phyloP scores from a whole-genome alignment of 2,888 invertebrate genomes.

The Pristionchus japonicus region DNA sequence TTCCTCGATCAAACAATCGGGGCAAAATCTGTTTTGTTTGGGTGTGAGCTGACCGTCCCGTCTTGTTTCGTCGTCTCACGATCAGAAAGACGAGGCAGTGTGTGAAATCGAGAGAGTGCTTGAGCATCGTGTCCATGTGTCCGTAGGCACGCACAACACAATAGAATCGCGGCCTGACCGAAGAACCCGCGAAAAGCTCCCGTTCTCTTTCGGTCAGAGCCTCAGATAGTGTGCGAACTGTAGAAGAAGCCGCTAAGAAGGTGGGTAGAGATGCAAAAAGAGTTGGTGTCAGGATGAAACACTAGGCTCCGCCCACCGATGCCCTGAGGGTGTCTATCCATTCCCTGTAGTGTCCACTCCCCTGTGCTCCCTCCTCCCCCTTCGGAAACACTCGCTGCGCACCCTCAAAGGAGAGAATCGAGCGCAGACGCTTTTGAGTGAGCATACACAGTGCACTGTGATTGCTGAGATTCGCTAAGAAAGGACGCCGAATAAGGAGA shows the following conservation, averaged over 20 bases:
- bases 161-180: neutral
- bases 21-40: neutral
- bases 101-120: neutral
- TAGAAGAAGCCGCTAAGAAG: too few relatives aligned
- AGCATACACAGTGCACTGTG: neutral
- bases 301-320: neutral
- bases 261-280: neutral
- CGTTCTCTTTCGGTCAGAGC: too few relatives aligned
- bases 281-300: neutral
- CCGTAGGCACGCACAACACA: neutral
- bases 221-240: too few relatives aligned
- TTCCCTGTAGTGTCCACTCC: neutral
- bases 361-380: neutral
- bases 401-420: neutral
- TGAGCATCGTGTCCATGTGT: neutral
- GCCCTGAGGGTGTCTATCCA: neutral
- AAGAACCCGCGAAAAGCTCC: neutral
- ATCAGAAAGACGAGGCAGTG: neutral
- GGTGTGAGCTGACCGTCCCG: too few relatives aligned
- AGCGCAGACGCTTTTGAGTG: slow-evolving; percentile 27
- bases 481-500: neutral
- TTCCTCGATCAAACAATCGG: slow-evolving; percentile 32
- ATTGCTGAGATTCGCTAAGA: neutral
- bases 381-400: slow-evolving; percentile 7
- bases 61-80: too few relatives aligned